These are phyloP conservation scores for Eupithecia vulgata DNA, from an alignment of 2,888 invertebrate species.

Conservation along the genomic window DNA sequence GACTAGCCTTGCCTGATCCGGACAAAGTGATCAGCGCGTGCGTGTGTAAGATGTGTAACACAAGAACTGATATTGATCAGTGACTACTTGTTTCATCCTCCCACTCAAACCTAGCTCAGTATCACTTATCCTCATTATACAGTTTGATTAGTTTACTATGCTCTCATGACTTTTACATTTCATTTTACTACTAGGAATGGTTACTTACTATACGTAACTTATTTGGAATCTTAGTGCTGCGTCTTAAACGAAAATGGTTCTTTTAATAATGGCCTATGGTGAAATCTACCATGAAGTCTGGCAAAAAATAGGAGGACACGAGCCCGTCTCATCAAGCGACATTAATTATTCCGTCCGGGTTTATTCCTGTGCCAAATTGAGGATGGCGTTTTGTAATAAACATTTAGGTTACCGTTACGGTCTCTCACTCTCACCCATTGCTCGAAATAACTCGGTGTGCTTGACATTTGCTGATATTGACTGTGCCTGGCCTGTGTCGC, in stretches of 20 bases:
- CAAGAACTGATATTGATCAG: neutral
- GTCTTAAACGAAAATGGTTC: conserved; percentile 22
- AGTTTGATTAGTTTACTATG: neutral
- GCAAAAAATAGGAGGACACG: conserved; percentile 50
- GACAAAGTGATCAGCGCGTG: neutral
- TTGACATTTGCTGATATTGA: conserved; percentile 42
- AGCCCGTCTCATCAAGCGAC: conserved; percentile 48
- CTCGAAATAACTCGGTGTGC: conserved; percentile 39
- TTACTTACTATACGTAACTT: conserved; percentile 17
- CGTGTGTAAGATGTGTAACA: neutral
- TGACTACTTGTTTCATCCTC: neutral
- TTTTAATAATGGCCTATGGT: conserved; percentile 39
- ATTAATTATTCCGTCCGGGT: conserved; percentile 58
- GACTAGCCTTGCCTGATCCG: neutral
- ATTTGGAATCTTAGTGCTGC: conserved; percentile 32
- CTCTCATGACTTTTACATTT: conserved; percentile 12
- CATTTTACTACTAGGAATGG: conserved; percentile 23
- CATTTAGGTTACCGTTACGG: conserved; percentile 52
- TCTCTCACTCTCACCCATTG: conserved; percentile 32
- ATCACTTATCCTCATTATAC: neutral
- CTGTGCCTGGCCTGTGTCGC: conserved; percentile 32
- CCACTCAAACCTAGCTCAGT: neutral
- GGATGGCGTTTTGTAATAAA: conserved; percentile 53
- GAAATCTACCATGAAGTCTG: conserved; percentile 40
- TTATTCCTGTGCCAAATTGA: conserved; percentile 57